Evolutionary conservation across 2,888 invertebrate genomes (phyloP).

Genomic region (Neria commutata): DNA sequence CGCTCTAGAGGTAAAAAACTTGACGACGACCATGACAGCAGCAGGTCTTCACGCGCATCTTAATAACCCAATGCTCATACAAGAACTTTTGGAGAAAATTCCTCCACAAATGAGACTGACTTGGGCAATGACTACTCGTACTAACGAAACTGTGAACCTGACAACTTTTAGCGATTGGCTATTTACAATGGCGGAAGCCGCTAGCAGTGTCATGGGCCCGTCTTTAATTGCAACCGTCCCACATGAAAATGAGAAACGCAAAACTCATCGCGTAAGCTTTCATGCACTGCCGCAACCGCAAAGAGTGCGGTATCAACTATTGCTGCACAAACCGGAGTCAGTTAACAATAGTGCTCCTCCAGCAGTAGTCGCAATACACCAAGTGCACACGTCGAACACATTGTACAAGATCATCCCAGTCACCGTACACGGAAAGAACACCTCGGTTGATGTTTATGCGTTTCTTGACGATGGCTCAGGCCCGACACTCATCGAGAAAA

Average conservation of each 20-base stretch:
- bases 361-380: slow-evolving; percentile 7
- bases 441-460: slow-evolving; percentile 12
- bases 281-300: slow-evolving; percentile 14
- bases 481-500: slow-evolving; percentile 17
- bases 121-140: slow-evolving; percentile 23
- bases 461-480: slow-evolving; percentile 23
- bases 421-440: slow-evolving; percentile 7
- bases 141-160: background rate
- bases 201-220: slow-evolving; percentile 16
- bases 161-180: slow-evolving; percentile 23
- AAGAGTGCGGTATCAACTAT: slow-evolving; percentile 10
- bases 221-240: no score
- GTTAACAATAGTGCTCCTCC: background rate
- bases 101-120: slow-evolving; percentile 25
- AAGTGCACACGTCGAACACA: slow-evolving; percentile 13
- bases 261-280: slow-evolving; percentile 7
- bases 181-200: slow-evolving; percentile 20
- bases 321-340: slow-evolving; percentile 9
- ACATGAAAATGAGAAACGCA: slow-evolving; percentile 7
- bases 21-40: slow-evolving; percentile 25
- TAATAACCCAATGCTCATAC: slow-evolving; percentile 23
- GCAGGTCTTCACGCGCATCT: slow-evolving; percentile 20
- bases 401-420: slow-evolving; percentile 21
- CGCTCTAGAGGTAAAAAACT: slow-evolving; percentile 24
- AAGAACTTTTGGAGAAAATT: slow-evolving; percentile 26